Percentiles rank a stretch among this genome's conserved stretches.
phyloP scores from a whole-genome alignment of 2,113 vertebrate species.

The Gracilinanus agilis region DNA sequence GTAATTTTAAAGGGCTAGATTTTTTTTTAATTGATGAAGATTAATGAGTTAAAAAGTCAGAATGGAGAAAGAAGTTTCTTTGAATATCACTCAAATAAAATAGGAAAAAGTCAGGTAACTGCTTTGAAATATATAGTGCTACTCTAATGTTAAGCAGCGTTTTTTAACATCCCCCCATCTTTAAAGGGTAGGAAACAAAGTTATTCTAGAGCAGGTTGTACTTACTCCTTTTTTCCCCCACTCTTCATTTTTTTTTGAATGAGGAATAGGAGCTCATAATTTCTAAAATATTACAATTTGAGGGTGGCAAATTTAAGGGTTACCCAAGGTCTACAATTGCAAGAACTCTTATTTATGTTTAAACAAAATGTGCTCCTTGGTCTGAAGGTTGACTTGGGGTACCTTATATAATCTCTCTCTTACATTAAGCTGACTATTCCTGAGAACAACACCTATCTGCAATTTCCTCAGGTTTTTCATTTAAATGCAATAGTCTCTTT shows the following conservation, averaged over 20 bases:
- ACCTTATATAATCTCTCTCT: conserved; percentile 46
- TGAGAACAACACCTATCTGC: conserved; percentile 32
- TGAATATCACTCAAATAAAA: neutral
- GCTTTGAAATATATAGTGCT: neutral
- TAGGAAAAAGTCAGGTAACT: neutral
- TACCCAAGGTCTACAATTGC: neutral
- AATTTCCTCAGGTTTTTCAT: conserved; percentile 50
- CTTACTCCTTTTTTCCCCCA: neutral
- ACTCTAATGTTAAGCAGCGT: neutral
- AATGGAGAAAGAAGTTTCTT: conserved; percentile 44
- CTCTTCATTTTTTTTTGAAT: conserved; percentile 32
- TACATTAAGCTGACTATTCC: neutral
- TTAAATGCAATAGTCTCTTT: conserved; percentile 44
- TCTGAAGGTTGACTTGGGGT: neutral
- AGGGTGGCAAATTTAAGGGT: neutral
- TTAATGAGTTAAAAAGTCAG: conserved; percentile 33
- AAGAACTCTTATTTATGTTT: conserved; percentile 39
- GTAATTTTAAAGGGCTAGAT: neutral
- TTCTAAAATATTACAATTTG: conserved; percentile 28
- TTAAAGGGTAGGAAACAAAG: neutral
- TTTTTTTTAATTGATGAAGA: conserved; percentile 44
- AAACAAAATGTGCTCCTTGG: conserved; percentile 10
- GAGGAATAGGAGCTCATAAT: conserved; percentile 36
- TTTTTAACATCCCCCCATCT: neutral
- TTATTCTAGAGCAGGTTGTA: neutral